Evolutionary conservation across 1,140 invertebrate species (phyloP).

Genomic region (Chionoecetes opilio): DNA sequence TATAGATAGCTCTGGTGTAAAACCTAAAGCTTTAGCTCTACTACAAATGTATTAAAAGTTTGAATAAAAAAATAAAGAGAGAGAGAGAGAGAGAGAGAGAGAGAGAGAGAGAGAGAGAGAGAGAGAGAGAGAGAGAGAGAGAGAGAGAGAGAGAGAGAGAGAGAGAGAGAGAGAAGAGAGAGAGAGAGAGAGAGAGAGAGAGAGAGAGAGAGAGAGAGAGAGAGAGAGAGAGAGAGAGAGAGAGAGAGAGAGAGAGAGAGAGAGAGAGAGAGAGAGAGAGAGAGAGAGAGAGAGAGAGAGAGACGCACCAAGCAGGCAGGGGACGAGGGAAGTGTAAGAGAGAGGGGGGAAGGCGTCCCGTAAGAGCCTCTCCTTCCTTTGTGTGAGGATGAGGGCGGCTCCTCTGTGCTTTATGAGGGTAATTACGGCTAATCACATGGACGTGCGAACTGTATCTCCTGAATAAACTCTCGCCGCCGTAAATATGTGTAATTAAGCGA

Average conservation of each 20-base stretch:
- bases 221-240: not conserved
- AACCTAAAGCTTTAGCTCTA: no score
- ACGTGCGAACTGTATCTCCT: not conserved
- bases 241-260: not conserved
- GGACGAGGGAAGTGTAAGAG: not conserved
- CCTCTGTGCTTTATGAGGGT: conserved; percentile 1
- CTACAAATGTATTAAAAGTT: no score
- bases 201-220: not conserved
- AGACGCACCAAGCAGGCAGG: not conserved
- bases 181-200: not conserved
- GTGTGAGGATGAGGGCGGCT: conserved; percentile 10
- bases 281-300: not conserved
- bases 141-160: not conserved
- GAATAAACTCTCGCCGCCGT: conserved; percentile 25
- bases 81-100: not conserved
- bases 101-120: not conserved
- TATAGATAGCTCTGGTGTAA: no score
- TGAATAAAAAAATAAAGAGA: no score
- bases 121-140: not conserved
- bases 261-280: not conserved
- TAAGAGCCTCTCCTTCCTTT: not conserved
- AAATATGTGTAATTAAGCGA: not conserved
- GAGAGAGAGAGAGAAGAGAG: not conserved
- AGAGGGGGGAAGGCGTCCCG: not conserved
- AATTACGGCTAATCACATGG: conserved; percentile 17